Conservation (phyloP, 1,140 invertebrate species). For the Cydia fagiglandana region DNA sequence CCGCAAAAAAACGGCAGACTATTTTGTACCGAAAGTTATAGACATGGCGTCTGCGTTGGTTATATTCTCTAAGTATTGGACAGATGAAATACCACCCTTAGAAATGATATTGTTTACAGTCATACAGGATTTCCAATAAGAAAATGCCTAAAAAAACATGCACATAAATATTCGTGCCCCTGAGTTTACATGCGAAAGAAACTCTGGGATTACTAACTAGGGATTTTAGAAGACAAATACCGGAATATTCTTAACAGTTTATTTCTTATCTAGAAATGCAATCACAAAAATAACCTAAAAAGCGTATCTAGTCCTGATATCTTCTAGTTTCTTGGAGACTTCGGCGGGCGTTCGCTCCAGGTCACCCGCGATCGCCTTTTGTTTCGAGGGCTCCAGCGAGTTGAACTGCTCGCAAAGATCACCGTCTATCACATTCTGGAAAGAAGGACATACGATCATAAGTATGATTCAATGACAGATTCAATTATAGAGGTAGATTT, state of each 20-base stretch:
- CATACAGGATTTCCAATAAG: no score
- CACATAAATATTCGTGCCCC: no score
- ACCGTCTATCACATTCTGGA: slow-evolving; percentile 97
- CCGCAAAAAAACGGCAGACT: no score
- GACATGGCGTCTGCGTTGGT: no score
- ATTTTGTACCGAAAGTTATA: no score
- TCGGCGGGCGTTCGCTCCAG: slow-evolving; percentile 96
- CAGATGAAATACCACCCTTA: no score
- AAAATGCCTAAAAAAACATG: no score
- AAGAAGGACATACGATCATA: slow-evolving; percentile 42
- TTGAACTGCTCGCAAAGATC: slow-evolving; percentile 99
- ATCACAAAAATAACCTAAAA: slow-evolving; percentile 83
- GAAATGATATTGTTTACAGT: no score
- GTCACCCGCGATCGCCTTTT: slow-evolving; percentile 96
- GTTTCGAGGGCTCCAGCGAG: slow-evolving; percentile 95
- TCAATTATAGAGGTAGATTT: not conserved
- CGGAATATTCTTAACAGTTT: slow-evolving; percentile 33
- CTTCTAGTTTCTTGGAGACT: slow-evolving; percentile 97
- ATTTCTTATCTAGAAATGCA: slow-evolving; percentile 40
- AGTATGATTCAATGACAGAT: slow-evolving; percentile 8
- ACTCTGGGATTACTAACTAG: not conserved
- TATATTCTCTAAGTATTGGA: no score
- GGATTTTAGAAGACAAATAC: not conserved
- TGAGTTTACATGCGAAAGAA: no score
- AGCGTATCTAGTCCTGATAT: slow-evolving; percentile 95